Percentiles rank a stretch among this genome's conserved stretches.
phyloP scores from a whole-genome alignment of 2,888 invertebrate species.

The Plusia festucae region DNA sequence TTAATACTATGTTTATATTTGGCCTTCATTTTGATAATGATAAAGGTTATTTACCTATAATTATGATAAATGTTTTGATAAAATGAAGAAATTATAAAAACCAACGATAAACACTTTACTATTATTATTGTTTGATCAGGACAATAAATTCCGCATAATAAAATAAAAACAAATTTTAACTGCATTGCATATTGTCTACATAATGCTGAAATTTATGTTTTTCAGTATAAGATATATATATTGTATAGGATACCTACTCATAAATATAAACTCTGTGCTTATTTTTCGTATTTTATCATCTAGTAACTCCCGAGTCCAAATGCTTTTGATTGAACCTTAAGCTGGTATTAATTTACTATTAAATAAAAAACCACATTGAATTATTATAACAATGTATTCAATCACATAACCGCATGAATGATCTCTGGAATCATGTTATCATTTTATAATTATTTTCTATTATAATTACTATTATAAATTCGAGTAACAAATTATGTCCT shows the following conservation, averaged over 20 bases:
- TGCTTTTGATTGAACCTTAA: neutral
- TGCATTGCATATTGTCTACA: neutral
- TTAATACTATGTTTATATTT: too few species aligned
- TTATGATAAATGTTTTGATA: neutral
- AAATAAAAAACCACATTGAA: neutral
- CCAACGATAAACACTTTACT: neutral
- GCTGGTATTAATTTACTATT: neutral
- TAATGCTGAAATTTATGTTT: neutral
- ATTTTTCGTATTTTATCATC: neutral
- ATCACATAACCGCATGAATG: neutral
- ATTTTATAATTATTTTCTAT: conserved; percentile 38
- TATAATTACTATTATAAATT: too few species aligned
- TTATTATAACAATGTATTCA: neutral
- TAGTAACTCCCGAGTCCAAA: neutral
- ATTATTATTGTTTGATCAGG: neutral
- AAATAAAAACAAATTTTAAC: neutral
- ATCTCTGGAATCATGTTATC: conserved; percentile 25
- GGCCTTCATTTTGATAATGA: neutral
- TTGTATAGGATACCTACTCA: too few species aligned
- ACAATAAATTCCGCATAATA: neutral
- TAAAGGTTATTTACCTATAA: neutral
- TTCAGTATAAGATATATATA: too few species aligned
- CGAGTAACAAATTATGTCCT: too few species aligned
- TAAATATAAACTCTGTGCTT: too few species aligned
- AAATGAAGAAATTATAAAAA: neutral